Evolutionary conservation across 2,113 vertebrate genomes (phyloP), one percentile per base, ranked within the genome.

Genomic region (Callopanchax toddi): DNA sequence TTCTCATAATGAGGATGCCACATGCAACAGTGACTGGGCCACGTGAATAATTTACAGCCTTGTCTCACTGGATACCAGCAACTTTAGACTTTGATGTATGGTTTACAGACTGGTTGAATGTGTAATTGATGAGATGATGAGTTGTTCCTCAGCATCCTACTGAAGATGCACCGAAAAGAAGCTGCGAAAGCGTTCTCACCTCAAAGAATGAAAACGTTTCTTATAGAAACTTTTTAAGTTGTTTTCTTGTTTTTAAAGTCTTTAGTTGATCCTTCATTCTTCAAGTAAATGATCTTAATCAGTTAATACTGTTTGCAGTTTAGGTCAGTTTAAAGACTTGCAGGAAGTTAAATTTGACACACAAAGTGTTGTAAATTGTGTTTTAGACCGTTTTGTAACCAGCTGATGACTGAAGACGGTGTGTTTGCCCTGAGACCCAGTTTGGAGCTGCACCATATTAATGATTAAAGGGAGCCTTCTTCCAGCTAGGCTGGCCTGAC

Each of bases 81-180:
- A 92, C 90, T 74, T 87, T 87, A 91, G 89, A 91, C 84, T 49
- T 76, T 60, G 87, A 84, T 56, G 81, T 88, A 83, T 89, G 85
- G 84, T 51, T 91, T 88, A 76, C 84, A 71, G 82, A 81, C 79
- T 67, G 67, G 42, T 76, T 26, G 25, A 26, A 81, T 92, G 90
- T 68, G 60, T 91, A 87, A 91, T 89, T 91, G 66, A 92, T 90
- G 85, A 90, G 89, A 64, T 40, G 81, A 83, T 66, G 74, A 89
- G 70, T 72, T 79, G 70, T 79, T 60, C 74, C 58, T 71, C 17
- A 32, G 56, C 67, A 60, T 78, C 72, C 55, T 65, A 23, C 18
- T 44, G 59, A 65, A 39, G 50, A 39, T 26, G 45, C 37, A 34
- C 67, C 81, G 60, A 85, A 75, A 40, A 69, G 39, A 70, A 71